A percentile compares a stretch with the other conserved stretches of the same genome.
Evolutionary conservation across 2,113 vertebrate genomes (phyloP).

Genomic region (Malurus alboscapulatus): DNA sequence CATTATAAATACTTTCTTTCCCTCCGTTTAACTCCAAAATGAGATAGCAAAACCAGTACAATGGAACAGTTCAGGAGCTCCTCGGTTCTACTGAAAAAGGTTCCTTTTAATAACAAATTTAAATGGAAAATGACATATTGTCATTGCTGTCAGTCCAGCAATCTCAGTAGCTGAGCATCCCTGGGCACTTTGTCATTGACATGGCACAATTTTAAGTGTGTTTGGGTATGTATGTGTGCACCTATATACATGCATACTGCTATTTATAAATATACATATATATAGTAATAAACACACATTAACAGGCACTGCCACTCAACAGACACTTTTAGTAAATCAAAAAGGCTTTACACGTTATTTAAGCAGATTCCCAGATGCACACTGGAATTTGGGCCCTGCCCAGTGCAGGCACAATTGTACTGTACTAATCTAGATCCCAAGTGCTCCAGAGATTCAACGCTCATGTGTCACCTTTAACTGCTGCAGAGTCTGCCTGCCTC

Average conservation of each 20-base stretch:
- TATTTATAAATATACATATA: slow-evolving; percentile 16
- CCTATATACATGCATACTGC: slow-evolving; percentile 32
- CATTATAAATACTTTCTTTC: slow-evolving; percentile 53
- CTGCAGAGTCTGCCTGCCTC: neutral
- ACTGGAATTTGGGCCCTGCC: neutral
- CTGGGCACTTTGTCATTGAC: neutral
- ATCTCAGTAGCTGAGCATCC: neutral
- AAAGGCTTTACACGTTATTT: neutral
- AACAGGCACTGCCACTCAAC: neutral
- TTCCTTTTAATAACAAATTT: neutral
- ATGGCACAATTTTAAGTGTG: neutral
- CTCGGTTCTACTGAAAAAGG: neutral
- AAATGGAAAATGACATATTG: slow-evolving; percentile 7
- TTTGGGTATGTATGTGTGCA: neutral
- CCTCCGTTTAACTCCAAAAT: slow-evolving; percentile 39
- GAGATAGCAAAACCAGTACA: slow-evolving; percentile 35
- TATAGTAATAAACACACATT: neutral
- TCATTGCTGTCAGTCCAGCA: neutral
- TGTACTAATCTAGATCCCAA: neutral
- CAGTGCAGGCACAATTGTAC: neutral
- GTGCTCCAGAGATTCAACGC: neutral
- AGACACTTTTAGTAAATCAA: neutral
- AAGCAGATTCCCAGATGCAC: neutral
- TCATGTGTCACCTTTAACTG: neutral
- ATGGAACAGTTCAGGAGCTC: slow-evolving; percentile 5